A percentile compares a stretch with the other conserved stretches of the same genome.
Evolutionary conservation across 2,113 vertebrate genomes (phyloP).

Genomic region (Naja naja): DNA sequence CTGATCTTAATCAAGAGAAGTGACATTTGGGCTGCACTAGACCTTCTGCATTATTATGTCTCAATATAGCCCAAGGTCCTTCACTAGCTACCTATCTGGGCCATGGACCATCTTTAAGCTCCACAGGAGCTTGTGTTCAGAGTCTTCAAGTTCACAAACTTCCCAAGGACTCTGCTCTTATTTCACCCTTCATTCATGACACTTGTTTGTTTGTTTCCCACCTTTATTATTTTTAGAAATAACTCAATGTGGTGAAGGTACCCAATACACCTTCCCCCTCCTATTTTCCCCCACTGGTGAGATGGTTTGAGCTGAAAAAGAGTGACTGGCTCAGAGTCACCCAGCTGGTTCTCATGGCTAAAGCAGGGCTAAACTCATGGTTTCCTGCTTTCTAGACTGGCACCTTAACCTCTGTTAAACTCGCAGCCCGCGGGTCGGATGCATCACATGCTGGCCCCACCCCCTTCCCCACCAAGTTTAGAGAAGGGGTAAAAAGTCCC

Average conservation of each 20-base stretch:
- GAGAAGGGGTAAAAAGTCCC: too few relatives aligned
- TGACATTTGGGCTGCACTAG: not conserved
- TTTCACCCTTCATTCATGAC: not conserved
- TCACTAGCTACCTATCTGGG: not conserved
- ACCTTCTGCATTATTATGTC: not conserved
- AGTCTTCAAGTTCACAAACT: not conserved
- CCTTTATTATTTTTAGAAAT: not conserved
- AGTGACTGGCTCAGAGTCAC: not conserved
- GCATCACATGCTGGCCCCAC: too few relatives aligned
- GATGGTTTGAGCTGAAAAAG: not conserved
- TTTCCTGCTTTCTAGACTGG: not conserved
- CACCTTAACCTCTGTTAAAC: not conserved
- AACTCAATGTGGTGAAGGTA: not conserved
- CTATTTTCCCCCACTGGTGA: not conserved
- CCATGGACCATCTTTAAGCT: not conserved
- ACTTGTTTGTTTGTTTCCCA: not conserved
- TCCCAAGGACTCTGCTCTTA: not conserved
- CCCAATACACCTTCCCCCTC: not conserved
- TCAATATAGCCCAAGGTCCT: not conserved
- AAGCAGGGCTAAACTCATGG: not conserved
- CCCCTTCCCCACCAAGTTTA: too few relatives aligned
- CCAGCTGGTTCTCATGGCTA: not conserved
- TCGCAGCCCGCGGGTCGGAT: too few relatives aligned
- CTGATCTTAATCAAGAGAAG: not conserved
- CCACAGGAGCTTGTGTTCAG: not conserved